These are phyloP conservation scores for Drosophila ficusphila DNA, from an alignment of 1,140 invertebrate genomes.

Conservation along the genomic window DNA sequence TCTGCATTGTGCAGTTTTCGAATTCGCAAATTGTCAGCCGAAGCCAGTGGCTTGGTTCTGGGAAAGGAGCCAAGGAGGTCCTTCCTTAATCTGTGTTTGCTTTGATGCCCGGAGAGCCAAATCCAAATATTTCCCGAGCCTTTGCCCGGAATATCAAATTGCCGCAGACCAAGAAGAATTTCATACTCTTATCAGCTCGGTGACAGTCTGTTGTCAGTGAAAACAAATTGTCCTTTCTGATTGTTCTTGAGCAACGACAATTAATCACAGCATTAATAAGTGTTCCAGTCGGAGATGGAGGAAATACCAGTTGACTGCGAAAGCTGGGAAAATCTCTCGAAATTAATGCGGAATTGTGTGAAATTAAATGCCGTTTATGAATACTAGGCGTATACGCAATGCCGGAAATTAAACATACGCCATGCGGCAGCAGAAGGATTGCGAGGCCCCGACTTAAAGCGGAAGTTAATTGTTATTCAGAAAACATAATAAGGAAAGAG, in stretches of 20 bases:
- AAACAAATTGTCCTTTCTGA: constrained; percentile 56
- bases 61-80: too few species aligned
- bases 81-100: constrained; percentile 51
- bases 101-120: constrained; percentile 24
- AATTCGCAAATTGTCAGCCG: constrained; percentile 32
- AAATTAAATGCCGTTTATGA: constrained; percentile 48
- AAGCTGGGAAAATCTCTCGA: constrained; percentile 15
- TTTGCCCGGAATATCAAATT: constrained; percentile 53
- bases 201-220: constrained; percentile 65
- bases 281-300: constrained; percentile 25
- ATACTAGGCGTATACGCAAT: constrained; percentile 66
- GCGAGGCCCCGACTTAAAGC: constrained; percentile 37
- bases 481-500: constrained; percentile 46
- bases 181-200: constrained; percentile 53
- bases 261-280: constrained; percentile 69
- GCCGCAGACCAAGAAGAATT: constrained; percentile 20
- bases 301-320: background rate
- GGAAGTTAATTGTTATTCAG: constrained; percentile 71
- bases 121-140: constrained; percentile 44
- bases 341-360: constrained; percentile 41
- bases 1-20: constrained; percentile 19
- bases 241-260: constrained; percentile 29
- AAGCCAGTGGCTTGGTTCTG: background rate
- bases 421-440: constrained; percentile 42
- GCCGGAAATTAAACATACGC: constrained; percentile 79